These are phyloP conservation scores for Sebastes vulpes DNA, from an alignment of 2,797 vertebrate genomes.

Conservation along the genomic window DNA sequence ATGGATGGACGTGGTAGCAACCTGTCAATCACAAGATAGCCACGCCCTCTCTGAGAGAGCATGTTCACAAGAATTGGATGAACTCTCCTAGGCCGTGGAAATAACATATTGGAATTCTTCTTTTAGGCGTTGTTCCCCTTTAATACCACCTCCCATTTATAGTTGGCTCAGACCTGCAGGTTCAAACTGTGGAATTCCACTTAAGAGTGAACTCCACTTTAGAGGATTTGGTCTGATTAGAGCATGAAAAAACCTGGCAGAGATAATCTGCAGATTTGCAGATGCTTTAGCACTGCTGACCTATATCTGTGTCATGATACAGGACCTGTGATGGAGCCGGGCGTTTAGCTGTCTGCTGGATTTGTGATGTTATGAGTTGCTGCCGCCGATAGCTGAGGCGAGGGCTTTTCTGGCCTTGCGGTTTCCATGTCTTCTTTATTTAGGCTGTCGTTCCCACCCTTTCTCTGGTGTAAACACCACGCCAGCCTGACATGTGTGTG, in stretches of 20 bases:
- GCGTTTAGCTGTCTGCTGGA: slow-evolving; percentile 7
- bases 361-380: slow-evolving; percentile 26
- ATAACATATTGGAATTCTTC: too few species aligned
- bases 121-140: background rate
- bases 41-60: too few species aligned
- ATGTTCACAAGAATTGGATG: too few species aligned
- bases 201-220: slow-evolving; percentile 30
- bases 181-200: slow-evolving; percentile 23
- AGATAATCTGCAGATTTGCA: slow-evolving; percentile 74
- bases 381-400: slow-evolving; percentile 23
- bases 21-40: too few species aligned
- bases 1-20: too few species aligned
- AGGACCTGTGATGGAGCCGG: slow-evolving; percentile 1
- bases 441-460: slow-evolving; percentile 43
- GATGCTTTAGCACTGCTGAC: slow-evolving; percentile 65
- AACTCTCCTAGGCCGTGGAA: too few species aligned
- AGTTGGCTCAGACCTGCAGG: background rate
- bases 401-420: slow-evolving; percentile 23
- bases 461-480: slow-evolving; percentile 25
- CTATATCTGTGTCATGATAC: slow-evolving; percentile 68
- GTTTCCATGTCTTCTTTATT: slow-evolving; percentile 55
- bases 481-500: slow-evolving; percentile 6
- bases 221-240: slow-evolving; percentile 72
- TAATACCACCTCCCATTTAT: background rate
- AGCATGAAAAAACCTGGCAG: slow-evolving; percentile 59